A percentile compares a stretch with the other conserved stretches of the same genome.
phyloP scores from a whole-genome alignment of 1,140 invertebrate species.

The Asobara japonica region DNA sequence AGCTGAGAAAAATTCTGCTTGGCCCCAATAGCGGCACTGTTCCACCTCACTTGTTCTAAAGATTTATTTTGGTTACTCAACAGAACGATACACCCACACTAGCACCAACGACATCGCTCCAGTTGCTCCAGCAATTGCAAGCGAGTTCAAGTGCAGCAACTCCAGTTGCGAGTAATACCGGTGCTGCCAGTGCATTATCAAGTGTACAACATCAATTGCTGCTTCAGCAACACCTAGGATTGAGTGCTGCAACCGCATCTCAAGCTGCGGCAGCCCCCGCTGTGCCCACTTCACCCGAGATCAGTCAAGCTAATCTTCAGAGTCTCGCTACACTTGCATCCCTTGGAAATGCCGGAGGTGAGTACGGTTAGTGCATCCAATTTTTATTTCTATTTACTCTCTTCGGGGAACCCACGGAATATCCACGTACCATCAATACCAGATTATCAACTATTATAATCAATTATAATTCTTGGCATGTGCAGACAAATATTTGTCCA shows the following conservation, averaged over 20 bases:
- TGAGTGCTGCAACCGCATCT: conserved; percentile 62
- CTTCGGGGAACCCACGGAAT: background rate
- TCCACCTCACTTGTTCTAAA: too few species aligned
- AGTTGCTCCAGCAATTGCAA: conserved; percentile 81
- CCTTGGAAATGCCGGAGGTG: conserved; percentile 56
- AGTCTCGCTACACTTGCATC: conserved; percentile 72
- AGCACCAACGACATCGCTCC: conserved; percentile 72
- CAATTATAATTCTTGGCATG: too few species aligned
- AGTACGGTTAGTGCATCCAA: conserved; percentile 61
- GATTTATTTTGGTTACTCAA: background rate
- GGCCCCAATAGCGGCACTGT: too few species aligned
- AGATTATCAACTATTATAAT: too few species aligned
- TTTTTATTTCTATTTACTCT: conserved; percentile 36
- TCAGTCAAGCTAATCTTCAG: conserved; percentile 71
- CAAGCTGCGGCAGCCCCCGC: conserved; percentile 40
- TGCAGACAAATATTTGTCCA: too few species aligned
- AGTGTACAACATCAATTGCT: conserved; percentile 66
- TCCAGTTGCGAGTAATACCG: conserved; percentile 52
- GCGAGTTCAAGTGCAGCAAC: conserved; percentile 71
- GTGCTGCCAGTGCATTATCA: conserved; percentile 55
- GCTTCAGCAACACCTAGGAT: conserved; percentile 77
- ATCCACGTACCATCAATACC: too few species aligned
- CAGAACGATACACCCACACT: conserved; percentile 72
- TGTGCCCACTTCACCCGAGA: conserved; percentile 63
- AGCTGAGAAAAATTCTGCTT: too few species aligned